Conservation (phyloP, 1,140 invertebrate genomes). For the Ips typographus region DNA sequence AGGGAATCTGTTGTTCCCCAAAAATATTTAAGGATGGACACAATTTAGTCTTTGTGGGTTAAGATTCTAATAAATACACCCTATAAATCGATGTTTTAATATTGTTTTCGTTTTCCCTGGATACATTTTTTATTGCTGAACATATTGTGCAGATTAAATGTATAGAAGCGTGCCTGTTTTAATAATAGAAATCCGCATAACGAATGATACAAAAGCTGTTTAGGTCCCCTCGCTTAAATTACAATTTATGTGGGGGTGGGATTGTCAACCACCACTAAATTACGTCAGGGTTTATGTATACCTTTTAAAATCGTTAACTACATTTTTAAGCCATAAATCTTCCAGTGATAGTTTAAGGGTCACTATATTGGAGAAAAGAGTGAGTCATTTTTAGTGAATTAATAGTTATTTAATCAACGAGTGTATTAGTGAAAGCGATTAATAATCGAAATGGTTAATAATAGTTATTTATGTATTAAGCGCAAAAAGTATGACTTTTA, state of each 20-base stretch:
- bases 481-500: too few species aligned
- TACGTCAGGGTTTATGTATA: slow-evolving; percentile 17
- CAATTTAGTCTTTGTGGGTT: not conserved
- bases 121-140: slow-evolving; percentile 10
- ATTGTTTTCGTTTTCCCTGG: not conserved
- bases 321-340: slow-evolving; percentile 31
- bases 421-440: too few species aligned
- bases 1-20: not conserved
- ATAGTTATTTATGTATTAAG: too few species aligned
- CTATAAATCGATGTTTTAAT: not conserved
- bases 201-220: slow-evolving; percentile 35
- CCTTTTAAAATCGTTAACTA: slow-evolving; percentile 21
- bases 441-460: too few species aligned
- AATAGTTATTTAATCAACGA: too few species aligned
- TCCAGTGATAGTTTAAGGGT: slow-evolving; percentile 11
- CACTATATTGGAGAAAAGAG: not conserved
- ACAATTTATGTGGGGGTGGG: slow-evolving; percentile 22
- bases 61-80: too few species aligned
- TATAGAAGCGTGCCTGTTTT: slow-evolving; percentile 27
- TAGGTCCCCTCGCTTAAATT: slow-evolving; percentile 27
- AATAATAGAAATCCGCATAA: slow-evolving; percentile 37
- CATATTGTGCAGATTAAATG: slow-evolving; percentile 34
- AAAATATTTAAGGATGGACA: not conserved
- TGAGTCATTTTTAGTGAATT: too few species aligned
- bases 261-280: slow-evolving; percentile 8